Base-by-base conservation (phyloP, 2,888 invertebrate species). In the Theodoxus fluviatilis region DNA sequence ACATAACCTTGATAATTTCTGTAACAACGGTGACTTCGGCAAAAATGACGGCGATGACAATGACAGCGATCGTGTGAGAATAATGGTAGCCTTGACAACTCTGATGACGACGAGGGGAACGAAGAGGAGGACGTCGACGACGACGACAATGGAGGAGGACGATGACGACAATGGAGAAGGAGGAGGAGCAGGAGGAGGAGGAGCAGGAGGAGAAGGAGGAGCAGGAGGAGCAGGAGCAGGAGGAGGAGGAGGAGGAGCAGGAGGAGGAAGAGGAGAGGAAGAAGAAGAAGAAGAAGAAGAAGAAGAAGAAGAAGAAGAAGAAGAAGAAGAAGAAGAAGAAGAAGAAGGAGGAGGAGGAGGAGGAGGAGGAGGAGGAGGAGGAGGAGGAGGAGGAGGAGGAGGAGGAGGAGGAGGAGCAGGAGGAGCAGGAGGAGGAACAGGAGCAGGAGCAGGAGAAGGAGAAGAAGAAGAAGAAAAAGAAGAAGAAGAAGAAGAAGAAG, bases 391-490 rank as follows among this genome's bases (percentile, higher is more conserved):
- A 65, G 69, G 43, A 25, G 31, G 37, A 31, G 74, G 73, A 12
- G 12, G 70, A 22, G 73, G 73, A 28, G 73, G 55, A 59, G 25
- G 25, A 18, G 25, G 25, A 25, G n/a, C 18, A n/a, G n/a, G n/a
- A n/a, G n/a, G n/a, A n/a, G n/a, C n/a, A n/a, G n/a, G n/a, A n/a
- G n/a, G n/a, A n/a, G n/a, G n/a, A n/a, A n/a, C n/a, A n/a, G n/a
- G n/a, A n/a, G n/a, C n/a, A n/a, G n/a, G n/a, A n/a, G n/a, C n/a
- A n/a, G n/a, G n/a, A n/a, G n/a, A n/a, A n/a, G n/a, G n/a, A n/a
- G n/a, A n/a, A n/a, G n/a, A n/a, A n/a, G n/a, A n/a, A n/a, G n/a
- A n/a, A n/a, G n/a, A n/a, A n/a, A n/a, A n/a, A n/a, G n/a, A n/a
- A n/a, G n/a, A n/a, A n/a, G n/a, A n/a, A n/a, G n/a, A n/a, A n/a